phyloP scores from a whole-genome alignment of 92 coral and sea anemone species.

The Parazoanthus swiftii region DNA sequence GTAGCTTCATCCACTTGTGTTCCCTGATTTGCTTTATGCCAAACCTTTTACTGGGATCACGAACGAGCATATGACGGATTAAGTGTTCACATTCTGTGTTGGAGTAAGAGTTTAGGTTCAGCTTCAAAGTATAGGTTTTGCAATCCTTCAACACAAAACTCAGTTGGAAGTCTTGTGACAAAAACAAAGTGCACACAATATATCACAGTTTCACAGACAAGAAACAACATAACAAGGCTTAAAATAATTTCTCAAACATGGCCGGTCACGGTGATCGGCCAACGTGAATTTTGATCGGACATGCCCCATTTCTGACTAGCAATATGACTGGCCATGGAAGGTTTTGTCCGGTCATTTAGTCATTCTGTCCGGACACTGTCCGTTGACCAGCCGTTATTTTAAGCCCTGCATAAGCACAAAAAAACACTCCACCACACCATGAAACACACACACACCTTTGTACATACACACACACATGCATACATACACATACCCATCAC shows the following conservation, averaged over 20 bases:
- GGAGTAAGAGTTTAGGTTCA: background rate
- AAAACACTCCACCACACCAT: background rate
- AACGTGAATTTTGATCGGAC: too few relatives aligned
- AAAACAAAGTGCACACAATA: background rate
- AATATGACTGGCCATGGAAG: too few relatives aligned
- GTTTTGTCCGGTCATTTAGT: too few relatives aligned
- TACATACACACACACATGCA: too few relatives aligned
- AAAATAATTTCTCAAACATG: too few relatives aligned
- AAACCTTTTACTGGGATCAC: slow-evolving; percentile 87
- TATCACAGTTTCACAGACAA: background rate
- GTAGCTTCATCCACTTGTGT: slow-evolving; percentile 84
- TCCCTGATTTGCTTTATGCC: slow-evolving; percentile 78
- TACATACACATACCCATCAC: background rate
- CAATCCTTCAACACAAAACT: background rate
- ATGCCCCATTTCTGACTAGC: too few relatives aligned
- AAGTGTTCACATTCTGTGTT: slow-evolving; percentile 90
- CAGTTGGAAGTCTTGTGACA: background rate
- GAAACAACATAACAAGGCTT: too few relatives aligned
- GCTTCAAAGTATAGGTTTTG: background rate
- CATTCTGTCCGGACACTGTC: too few relatives aligned
- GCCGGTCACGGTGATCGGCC: too few relatives aligned
- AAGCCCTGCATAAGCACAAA: too few relatives aligned
- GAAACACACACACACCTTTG: too few relatives aligned
- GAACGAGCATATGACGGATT: slow-evolving; percentile 97
- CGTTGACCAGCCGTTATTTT: too few relatives aligned